A percentile compares a stretch with the other conserved stretches of the same genome.
These are phyloP conservation scores for Megaustenia siamemsis DNA, from an alignment of 2,888 invertebrate genomes.

Conservation along the genomic window DNA sequence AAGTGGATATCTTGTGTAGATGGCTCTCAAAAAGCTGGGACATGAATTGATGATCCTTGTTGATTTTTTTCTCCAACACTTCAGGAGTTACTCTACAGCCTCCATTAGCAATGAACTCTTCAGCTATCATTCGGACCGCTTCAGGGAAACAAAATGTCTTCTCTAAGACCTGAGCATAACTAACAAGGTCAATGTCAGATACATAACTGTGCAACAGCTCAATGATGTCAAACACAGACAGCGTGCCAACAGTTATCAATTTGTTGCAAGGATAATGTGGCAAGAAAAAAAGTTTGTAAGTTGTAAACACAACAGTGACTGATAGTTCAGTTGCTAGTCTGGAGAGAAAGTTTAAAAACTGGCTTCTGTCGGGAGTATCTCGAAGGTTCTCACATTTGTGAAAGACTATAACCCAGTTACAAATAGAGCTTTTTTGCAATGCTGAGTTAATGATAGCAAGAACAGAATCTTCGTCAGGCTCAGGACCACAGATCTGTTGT, in stretches of 20 bases:
- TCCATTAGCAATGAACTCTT: constrained; percentile 12
- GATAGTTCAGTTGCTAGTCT: background rate
- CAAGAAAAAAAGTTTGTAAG: constrained; percentile 7
- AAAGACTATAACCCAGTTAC: constrained; percentile 17
- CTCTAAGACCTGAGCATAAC: constrained; percentile 16
- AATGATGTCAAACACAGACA: constrained; percentile 33
- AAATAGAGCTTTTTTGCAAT: background rate
- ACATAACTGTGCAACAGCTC: background rate
- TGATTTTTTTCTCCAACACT: constrained; percentile 23
- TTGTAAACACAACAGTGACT: constrained; percentile 31
- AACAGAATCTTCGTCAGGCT: background rate
- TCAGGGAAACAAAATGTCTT: constrained; percentile 37
- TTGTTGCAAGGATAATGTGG: too few relatives aligned
- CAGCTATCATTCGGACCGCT: constrained; percentile 29
- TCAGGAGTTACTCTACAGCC: constrained; percentile 18
- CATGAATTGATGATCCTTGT: background rate
- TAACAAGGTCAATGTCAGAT: background rate
- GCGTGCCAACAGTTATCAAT: background rate
- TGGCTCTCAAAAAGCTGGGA: constrained; percentile 16
- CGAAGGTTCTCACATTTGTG: constrained; percentile 41
- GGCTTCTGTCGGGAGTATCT: background rate
- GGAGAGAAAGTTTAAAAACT: constrained; percentile 15
- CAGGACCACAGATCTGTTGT: background rate
- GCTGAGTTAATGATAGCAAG: background rate
- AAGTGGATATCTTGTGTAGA: constrained; percentile 3